These are phyloP conservation scores for Aphaenogaster rudis DNA, from an alignment of 1,140 invertebrate genomes.

Conservation along the genomic window DNA sequence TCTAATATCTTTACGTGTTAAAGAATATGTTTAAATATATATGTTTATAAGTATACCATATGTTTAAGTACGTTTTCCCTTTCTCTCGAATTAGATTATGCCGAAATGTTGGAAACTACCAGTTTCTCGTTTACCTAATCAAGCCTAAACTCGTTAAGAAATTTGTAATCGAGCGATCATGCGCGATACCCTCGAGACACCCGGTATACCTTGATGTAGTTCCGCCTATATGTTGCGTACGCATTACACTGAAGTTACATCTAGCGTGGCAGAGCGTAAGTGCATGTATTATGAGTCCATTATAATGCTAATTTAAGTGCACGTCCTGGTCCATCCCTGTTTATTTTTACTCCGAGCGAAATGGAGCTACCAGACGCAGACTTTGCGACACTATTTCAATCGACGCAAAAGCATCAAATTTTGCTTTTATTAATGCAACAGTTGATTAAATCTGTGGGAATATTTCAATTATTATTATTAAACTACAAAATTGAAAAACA, in stretches of 20 bases:
- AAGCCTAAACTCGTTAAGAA: not conserved
- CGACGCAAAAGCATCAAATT: not conserved
- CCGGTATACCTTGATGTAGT: conserved; percentile 13
- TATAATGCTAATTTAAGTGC: conserved; percentile 63
- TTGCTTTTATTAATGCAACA: not conserved
- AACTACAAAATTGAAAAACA: not conserved
- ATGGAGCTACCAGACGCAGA: not conserved
- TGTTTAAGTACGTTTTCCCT: no score
- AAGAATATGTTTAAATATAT: not conserved
- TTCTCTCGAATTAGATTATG: not conserved
- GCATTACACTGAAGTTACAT: conserved; percentile 56
- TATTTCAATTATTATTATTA: not conserved
- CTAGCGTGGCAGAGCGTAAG: conserved; percentile 59
- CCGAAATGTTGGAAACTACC: not conserved
- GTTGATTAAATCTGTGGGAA: not conserved
- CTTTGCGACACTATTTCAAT: not conserved
- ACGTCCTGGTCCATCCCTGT: conserved; percentile 48
- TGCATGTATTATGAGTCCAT: conserved; percentile 63
- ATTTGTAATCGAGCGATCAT: not conserved
- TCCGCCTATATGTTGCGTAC: conserved; percentile 28
- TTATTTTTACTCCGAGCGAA: conserved; percentile 52
- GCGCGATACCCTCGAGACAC: conserved; percentile 36
- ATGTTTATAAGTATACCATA: not conserved
- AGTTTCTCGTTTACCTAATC: conserved; percentile 7
- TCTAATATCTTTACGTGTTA: not conserved